Base-by-base conservation (phyloP, 2,113 vertebrate genomes). In the Dipodomys stephensi region DNA sequence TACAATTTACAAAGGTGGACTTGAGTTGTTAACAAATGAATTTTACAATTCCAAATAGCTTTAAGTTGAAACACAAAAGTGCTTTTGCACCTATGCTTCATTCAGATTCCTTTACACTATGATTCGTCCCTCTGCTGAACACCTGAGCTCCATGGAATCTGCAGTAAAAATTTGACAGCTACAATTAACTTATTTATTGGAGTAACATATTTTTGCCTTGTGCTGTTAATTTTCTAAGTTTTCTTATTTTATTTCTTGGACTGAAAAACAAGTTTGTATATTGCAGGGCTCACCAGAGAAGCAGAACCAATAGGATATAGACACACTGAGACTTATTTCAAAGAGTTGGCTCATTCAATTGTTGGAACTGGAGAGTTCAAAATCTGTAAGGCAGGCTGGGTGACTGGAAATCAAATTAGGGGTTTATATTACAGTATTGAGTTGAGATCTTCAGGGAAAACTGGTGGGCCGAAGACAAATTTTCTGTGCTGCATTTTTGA, bases 1-100 rank as follows among this genome's bases (percentile, higher is more conserved):
- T 23, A 19, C 15, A 82, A 95, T 95, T 91, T 4, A 16, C 57
- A 90, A 83, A 79, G 22, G 18, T 80, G 30, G 13, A 8, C 62
- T 92, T 91, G 76, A 11, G 64, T 53, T 91, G 69, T 89, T 92
- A 88, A 65, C 77, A 87, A 89, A 73, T 82, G 74, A 71, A 35
- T 67, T 93, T 88, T 83, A 71, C 35, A 74, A 79, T 95, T 92
- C 88, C 81, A 96, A 94, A 77, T 73, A 71, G 62, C 82, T 94
- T 88, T 39, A 90, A 60, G 8, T 80, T 91, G 92, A 80, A 82
- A 87, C 12, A 73, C 16, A 44, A 44, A 86, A 69, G 30, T 39
- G 5, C 13, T 88, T 53, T 6, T 76, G 3, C n/a, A 19, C 35
- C 23, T 53, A 10, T 18, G 7, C 22, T 68, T 76, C 57, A 19